Evolutionary conservation across 2,797 vertebrate species (phyloP), one percentile per base, ranked within the genome.

Genomic region (Chrysocyon brachyurus): DNA sequence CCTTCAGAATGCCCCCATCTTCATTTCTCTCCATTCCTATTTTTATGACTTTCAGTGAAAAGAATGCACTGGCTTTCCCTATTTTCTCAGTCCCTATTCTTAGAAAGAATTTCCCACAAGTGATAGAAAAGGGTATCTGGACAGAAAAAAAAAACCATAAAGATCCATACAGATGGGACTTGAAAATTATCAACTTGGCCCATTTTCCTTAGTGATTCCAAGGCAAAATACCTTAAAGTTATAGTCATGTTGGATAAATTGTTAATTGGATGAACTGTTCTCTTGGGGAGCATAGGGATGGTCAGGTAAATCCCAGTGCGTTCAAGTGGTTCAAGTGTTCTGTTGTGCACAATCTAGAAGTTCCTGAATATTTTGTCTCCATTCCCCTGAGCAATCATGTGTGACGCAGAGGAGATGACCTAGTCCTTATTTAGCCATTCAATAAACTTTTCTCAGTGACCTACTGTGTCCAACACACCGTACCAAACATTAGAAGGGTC

Each of bases 181-280:
- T 91, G 94, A 87, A 94, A 87, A 77, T 91, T 33, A 93, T 78
- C 63, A 24, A 16, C 33, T 26, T 84, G 24, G 31, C 24, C 49
- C 52, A 17, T 78, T 86, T 79, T 79, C 85, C 56, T 95, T 61
- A 36, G 63, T 89, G 73, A 98, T 84, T 63, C 63, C 82, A 87
- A 92, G 54, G 87, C 79, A 91, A 97, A 72, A 63, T 56, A 56
- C 1, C 6, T 57, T 61, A 77, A 64, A 68, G 81, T 72, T 90
- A 86, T 1, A 88, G 22, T 79, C 33, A 59, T 70, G 87, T 66
- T 87, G 75, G 94, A 94, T 79, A 96, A 89, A 95, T 84, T 78
- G 17, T 94, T 97, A 97, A 97, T 96, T 97, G 97, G 96, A 70
- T 84, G 82, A 57, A 56, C 54, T 40, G 6, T 72, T 95, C 97